Evolutionary conservation across 2,113 vertebrate genomes (phyloP).

Genomic region (Microtus pennsylvanicus): DNA sequence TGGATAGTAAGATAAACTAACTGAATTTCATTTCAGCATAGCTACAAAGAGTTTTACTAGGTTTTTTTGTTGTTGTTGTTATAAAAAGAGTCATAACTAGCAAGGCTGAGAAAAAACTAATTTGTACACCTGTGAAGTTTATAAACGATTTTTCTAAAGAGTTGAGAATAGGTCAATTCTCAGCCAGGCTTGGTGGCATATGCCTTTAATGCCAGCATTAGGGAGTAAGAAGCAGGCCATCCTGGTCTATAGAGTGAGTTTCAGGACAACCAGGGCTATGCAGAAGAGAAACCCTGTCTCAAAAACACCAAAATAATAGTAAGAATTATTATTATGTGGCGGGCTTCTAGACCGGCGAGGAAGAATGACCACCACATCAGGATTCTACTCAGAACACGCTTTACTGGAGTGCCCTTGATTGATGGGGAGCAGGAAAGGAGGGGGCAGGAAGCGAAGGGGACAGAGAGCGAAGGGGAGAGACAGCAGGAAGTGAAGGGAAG

Average conservation of each 20-base stretch:
- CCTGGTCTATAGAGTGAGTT: neutral
- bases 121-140: neutral
- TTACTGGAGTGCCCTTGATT: too few species aligned
- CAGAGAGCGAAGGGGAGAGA: too few species aligned
- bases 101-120: conserved; percentile 17
- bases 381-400: too few species aligned
- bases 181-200: neutral
- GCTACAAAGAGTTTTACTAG: conserved; percentile 14
- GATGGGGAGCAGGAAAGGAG: too few species aligned
- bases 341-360: too few species aligned
- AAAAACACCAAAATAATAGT: neutral
- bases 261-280: neutral
- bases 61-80: neutral
- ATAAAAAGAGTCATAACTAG: neutral
- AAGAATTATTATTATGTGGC: too few species aligned
- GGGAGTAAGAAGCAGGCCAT: neutral
- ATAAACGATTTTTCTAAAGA: conserved; percentile 31
- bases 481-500: too few species aligned
- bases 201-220: too few species aligned
- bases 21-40: conserved; percentile 47
- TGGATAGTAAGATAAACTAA: conserved; percentile 15
- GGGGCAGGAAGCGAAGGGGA: too few species aligned
- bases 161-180: neutral
- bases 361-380: too few species aligned
- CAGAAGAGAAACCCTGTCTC: neutral